Percentiles rank a stretch among this genome's conserved stretches.
These are phyloP conservation scores for Coregonus suidteri DNA, from an alignment of 2,797 vertebrate genomes.

Conservation along the genomic window DNA sequence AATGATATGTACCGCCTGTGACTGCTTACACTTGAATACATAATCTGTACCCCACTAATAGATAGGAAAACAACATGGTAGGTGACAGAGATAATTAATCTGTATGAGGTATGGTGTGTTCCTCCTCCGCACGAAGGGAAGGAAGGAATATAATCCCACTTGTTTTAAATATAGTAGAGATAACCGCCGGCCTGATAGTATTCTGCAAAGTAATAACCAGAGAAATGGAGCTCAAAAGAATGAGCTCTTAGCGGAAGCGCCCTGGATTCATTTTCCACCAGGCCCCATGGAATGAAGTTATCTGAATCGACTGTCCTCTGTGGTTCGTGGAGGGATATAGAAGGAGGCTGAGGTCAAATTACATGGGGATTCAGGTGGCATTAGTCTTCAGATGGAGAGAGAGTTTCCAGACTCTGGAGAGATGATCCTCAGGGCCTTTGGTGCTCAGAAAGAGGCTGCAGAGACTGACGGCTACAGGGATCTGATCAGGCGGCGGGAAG, in stretches of 20 bases:
- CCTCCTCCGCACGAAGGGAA: slow-evolving; percentile 13
- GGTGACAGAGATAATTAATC: slow-evolving; percentile 55
- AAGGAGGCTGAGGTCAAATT: slow-evolving; percentile 71
- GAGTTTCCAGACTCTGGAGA: slow-evolving; percentile 32
- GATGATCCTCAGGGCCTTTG: slow-evolving; percentile 35
- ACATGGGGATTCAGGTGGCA: slow-evolving; percentile 52
- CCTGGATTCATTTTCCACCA: slow-evolving; percentile 70
- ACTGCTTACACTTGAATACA: slow-evolving; percentile 50
- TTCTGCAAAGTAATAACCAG: slow-evolving; percentile 64
- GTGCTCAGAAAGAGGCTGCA: slow-evolving; percentile 24
- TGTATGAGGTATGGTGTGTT: slow-evolving; percentile 56
- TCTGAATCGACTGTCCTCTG: slow-evolving; percentile 71
- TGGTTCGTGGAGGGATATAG: slow-evolving; percentile 65
- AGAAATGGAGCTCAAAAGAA: slow-evolving; percentile 68
- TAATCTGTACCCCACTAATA: slow-evolving; percentile 46
- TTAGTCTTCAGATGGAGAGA: slow-evolving; percentile 44
- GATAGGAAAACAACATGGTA: slow-evolving; percentile 45
- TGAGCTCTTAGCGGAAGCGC: slow-evolving; percentile 63
- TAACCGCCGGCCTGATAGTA: slow-evolving; percentile 56
- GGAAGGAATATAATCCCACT: slow-evolving; percentile 39
- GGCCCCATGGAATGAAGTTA: slow-evolving; percentile 62
- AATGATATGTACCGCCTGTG: slow-evolving; percentile 36
- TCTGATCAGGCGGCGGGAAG: not conserved
- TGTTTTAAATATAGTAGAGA: slow-evolving; percentile 72
- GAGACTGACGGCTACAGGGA: no score